A percentile compares a stretch with the other conserved stretches of the same genome.
Evolutionary conservation across 2,888 invertebrate genomes (phyloP).

Genomic region (Salticus scenicus): DNA sequence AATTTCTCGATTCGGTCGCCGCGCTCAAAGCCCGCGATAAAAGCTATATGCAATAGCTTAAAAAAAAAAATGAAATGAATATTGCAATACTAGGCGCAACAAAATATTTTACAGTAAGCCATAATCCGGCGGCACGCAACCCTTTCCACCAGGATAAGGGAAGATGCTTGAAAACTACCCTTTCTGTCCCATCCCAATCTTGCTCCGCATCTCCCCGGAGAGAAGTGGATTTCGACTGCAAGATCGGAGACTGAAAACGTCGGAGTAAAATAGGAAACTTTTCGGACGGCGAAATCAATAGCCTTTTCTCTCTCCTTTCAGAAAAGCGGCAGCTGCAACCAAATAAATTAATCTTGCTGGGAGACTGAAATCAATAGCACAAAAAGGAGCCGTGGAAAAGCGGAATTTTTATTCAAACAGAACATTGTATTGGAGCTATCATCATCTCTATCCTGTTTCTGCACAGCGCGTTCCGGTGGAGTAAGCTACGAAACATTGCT

Average conservation of each 20-base stretch:
- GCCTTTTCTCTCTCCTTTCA: slow-evolving; percentile 30
- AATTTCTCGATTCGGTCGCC: too few relatives aligned
- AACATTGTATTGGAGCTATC: not conserved
- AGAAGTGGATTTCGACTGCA: slow-evolving; percentile 45
- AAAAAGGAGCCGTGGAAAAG: slow-evolving; percentile 1
- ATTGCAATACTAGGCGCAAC: too few relatives aligned
- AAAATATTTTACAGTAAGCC: too few relatives aligned
- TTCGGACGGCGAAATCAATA: slow-evolving; percentile 58
- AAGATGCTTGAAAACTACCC: not conserved
- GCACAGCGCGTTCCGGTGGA: too few relatives aligned
- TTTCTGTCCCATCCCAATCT: slow-evolving; percentile 23
- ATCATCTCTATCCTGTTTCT: too few relatives aligned
- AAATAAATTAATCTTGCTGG: slow-evolving; percentile 53
- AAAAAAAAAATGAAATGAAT: too few relatives aligned
- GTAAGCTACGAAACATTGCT: not conserved
- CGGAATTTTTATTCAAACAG: not conserved
- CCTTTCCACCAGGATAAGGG: not conserved
- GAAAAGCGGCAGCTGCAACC: slow-evolving; percentile 39
- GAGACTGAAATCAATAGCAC: slow-evolving; percentile 19
- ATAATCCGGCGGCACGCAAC: too few relatives aligned
- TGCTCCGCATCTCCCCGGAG: slow-evolving; percentile 36
- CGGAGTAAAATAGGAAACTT: slow-evolving; percentile 10
- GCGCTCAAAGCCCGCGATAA: too few relatives aligned
- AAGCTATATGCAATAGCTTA: too few relatives aligned
- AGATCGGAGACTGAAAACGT: not conserved